Evolutionary conservation across 2,113 vertebrate species (phyloP).

Genomic region (Hylia prasina): DNA sequence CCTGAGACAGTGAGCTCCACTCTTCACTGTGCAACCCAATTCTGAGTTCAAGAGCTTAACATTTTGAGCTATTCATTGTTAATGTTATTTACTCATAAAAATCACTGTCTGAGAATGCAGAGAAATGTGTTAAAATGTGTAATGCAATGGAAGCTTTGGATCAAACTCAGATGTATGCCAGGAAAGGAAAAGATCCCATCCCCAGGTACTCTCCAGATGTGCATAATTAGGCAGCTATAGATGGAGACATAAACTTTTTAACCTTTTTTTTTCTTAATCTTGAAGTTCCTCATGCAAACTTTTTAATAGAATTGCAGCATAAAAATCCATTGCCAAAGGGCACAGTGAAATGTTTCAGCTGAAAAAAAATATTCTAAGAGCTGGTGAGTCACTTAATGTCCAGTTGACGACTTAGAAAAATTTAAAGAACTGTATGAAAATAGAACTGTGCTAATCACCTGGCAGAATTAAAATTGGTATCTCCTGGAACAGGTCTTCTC

Average conservation of each 20-base stretch:
- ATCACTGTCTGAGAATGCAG: constrained; percentile 47
- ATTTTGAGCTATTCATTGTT: constrained; percentile 24
- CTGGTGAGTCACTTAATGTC: neutral
- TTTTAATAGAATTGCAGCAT: neutral
- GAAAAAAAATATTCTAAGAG: neutral
- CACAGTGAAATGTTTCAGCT: neutral
- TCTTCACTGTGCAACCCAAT: neutral
- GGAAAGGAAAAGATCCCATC: neutral
- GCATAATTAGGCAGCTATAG: neutral
- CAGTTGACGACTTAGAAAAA: neutral
- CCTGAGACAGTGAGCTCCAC: neutral
- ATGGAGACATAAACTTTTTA: neutral
- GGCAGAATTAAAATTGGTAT: neutral
- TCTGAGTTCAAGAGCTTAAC: constrained; percentile 20
- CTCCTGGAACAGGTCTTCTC: neutral
- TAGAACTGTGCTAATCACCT: neutral
- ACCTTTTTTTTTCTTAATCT: neutral
- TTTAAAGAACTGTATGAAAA: neutral
- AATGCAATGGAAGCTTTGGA: constrained; percentile 5
- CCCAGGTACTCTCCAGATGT: neutral
- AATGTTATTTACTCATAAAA: constrained; percentile 39
- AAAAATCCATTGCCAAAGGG: constrained; percentile 20
- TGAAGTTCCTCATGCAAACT: neutral
- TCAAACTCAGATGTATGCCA: constrained; percentile 9
- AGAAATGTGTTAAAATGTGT: constrained; percentile 13